phyloP scores from a whole-genome alignment of 1,140 invertebrate genomes.

The Cardiocondyla obscurior region DNA sequence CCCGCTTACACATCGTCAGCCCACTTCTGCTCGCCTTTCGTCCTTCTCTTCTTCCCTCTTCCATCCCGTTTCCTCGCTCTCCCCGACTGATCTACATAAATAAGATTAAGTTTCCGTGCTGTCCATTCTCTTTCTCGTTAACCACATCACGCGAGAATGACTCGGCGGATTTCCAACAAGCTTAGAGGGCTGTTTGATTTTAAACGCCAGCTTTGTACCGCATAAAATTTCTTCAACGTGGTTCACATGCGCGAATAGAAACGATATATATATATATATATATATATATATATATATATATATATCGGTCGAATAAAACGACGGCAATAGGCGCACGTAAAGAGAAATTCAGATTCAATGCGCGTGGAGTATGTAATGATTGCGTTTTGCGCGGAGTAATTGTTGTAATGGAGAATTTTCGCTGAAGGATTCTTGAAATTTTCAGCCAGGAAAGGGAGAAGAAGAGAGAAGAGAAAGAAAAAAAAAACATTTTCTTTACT shows the following conservation, averaged over 20 bases:
- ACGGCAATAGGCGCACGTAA: too few relatives aligned
- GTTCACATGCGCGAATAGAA: neutral
- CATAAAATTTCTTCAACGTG: neutral
- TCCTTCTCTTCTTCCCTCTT: neutral
- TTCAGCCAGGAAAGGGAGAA: neutral
- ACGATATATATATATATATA: too few relatives aligned
- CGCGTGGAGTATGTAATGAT: too few relatives aligned
- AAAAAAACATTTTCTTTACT: neutral
- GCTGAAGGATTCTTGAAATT: neutral
- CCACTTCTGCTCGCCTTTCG: neutral
- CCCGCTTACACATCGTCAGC: slow-evolving; percentile 19
- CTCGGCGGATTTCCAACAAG: slow-evolving; percentile 19
- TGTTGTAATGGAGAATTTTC: neutral
- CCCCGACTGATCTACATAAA: slow-evolving; percentile 46
- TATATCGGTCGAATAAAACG: too few relatives aligned
- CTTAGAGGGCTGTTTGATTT: slow-evolving; percentile 5
- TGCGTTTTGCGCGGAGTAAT: too few relatives aligned
- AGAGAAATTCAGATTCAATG: too few relatives aligned
- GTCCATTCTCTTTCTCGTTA: slow-evolving; percentile 16
- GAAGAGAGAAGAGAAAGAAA: neutral
- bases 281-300: too few relatives aligned
- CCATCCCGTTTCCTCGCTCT: neutral
- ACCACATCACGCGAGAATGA: slow-evolving; percentile 35
- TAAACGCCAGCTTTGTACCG: neutral
- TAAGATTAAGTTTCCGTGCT: slow-evolving; percentile 46